Evolutionary conservation across 2,888 invertebrate species (phyloP).

Genomic region (Drosophila longiperda): DNA sequence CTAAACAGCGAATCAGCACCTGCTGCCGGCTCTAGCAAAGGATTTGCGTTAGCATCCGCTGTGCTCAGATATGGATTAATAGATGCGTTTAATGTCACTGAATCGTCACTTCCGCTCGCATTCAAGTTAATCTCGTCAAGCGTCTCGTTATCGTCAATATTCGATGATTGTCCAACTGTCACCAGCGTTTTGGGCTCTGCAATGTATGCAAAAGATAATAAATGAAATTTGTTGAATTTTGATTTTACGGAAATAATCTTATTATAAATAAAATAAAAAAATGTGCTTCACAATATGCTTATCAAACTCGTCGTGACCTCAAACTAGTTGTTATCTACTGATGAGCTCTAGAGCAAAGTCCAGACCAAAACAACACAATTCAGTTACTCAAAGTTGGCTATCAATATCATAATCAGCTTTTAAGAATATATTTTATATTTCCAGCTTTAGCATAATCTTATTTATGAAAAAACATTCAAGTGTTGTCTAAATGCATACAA

Average conservation of each 20-base stretch:
- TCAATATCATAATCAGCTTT: slow-evolving; percentile 9
- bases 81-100: slow-evolving; percentile 28
- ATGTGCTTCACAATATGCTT: slow-evolving; percentile 49
- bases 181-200: slow-evolving; percentile 82
- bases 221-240: background rate
- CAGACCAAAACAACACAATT: background rate
- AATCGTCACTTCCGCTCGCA: slow-evolving; percentile 72
- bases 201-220: slow-evolving; percentile 30
- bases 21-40: slow-evolving; percentile 66
- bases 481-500: background rate
- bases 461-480: background rate
- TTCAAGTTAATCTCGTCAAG: slow-evolving; percentile 86
- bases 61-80: slow-evolving; percentile 32
- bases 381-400: background rate
- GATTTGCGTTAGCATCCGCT: slow-evolving; percentile 77
- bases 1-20: slow-evolving; percentile 78
- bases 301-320: slow-evolving; percentile 40
- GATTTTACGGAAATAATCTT: slow-evolving; percentile 14
- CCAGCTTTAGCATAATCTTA: background rate
- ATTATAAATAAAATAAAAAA: slow-evolving; percentile 9
- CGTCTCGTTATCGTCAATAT: slow-evolving; percentile 85
- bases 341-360: background rate
- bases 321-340: slow-evolving; percentile 41
- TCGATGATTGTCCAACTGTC: slow-evolving; percentile 81
- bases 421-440: background rate